Percentiles rank a stretch among this genome's conserved stretches.
Evolutionary conservation across 2,797 vertebrate genomes (phyloP).

Genomic region (Mus minutoides): DNA sequence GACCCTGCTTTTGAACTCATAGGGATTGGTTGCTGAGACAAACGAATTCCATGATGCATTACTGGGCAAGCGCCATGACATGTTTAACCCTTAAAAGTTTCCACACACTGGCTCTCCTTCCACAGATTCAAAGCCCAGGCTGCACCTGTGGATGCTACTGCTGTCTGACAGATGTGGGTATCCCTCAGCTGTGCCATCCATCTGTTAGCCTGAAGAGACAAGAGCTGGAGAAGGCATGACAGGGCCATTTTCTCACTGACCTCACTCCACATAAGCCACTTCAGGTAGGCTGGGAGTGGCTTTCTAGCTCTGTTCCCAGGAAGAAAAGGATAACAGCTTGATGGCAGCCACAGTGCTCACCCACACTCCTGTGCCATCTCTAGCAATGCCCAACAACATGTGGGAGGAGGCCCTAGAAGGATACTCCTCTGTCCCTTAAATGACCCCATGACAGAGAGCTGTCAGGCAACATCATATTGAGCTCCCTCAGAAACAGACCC

Average conservation of each 20-base stretch:
- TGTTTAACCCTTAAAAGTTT: not conserved
- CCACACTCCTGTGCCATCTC: not conserved
- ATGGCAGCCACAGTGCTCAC: not conserved
- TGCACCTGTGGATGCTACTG: not conserved
- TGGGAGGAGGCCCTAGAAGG: not conserved
- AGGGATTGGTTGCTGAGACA: not conserved
- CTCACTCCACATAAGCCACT: rapidly evolving
- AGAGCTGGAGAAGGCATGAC: rapidly evolving
- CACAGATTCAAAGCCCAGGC: not conserved
- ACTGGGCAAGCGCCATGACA: not conserved
- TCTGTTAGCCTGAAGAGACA: not conserved
- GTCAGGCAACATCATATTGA: not conserved
- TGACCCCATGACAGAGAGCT: not conserved
- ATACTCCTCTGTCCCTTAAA: not conserved
- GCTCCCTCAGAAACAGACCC: not conserved
- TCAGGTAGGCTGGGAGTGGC: not conserved
- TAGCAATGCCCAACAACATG: too few relatives aligned
- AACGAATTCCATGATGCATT: not conserved
- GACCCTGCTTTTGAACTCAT: not conserved
- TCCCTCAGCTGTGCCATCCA: rapidly evolving
- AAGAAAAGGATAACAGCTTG: not conserved
- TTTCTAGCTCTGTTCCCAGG: not conserved
- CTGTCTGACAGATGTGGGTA: rapidly evolving
- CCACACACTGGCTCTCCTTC: not conserved
- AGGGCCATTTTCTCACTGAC: not conserved